Evolutionary conservation across 1,140 invertebrate species (phyloP).

Genomic region (Drosophila sucinea): DNA sequence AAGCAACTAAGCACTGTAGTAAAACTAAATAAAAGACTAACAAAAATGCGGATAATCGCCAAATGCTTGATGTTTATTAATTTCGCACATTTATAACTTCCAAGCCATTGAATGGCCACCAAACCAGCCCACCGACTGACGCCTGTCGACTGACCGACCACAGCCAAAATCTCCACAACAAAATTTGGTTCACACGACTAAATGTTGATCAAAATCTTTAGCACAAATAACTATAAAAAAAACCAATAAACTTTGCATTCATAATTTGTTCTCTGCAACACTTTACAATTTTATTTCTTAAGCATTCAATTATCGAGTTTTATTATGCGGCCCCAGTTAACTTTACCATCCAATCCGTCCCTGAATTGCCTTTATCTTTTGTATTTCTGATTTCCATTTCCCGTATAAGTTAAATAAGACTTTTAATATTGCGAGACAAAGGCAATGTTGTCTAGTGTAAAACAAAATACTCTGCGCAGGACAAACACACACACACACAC

Average conservation of each 20-base stretch:
- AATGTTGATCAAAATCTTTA: too few relatives aligned
- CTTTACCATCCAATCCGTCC: too few relatives aligned
- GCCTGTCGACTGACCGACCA: background rate
- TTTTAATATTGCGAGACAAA: slow-evolving; percentile 3
- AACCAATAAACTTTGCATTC: too few relatives aligned
- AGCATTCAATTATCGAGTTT: too few relatives aligned
- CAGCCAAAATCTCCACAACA: background rate
- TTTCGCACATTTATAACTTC: slow-evolving; percentile 73
- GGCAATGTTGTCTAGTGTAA: slow-evolving; percentile 9
- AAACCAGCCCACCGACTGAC: background rate
- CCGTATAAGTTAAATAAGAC: background rate
- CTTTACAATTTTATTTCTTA: too few relatives aligned
- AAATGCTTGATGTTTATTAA: slow-evolving; percentile 73
- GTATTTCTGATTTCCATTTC: background rate
- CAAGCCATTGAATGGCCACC: slow-evolving; percentile 41
- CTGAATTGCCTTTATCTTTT: background rate
- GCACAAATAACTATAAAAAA: too few relatives aligned
- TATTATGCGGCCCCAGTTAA: too few relatives aligned
- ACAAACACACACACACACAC: background rate
- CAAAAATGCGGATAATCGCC: slow-evolving; percentile 26
- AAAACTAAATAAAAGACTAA: slow-evolving; percentile 54
- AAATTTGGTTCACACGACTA: background rate
- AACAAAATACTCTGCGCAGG: slow-evolving; percentile 2
- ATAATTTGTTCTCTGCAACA: too few relatives aligned
- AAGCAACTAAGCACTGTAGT: slow-evolving; percentile 34